Evolutionary conservation across 2,888 invertebrate genomes (phyloP).

Genomic region (Diarsia dahlii): DNA sequence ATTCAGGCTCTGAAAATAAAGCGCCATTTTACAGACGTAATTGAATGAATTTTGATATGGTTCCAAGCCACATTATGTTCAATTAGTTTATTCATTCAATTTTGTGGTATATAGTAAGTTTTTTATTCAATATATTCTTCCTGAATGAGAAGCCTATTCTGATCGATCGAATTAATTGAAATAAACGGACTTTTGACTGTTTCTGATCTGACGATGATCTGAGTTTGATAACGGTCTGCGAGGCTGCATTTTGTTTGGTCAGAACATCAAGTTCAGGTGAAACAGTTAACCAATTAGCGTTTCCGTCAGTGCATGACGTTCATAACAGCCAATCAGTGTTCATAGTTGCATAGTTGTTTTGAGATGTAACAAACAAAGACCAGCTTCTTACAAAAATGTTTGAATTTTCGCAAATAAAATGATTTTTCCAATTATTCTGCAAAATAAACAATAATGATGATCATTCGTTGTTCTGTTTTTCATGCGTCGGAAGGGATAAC

Average conservation of each 20-base stretch:
- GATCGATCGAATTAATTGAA: not conserved
- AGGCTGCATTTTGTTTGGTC: not conserved
- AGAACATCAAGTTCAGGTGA: not conserved
- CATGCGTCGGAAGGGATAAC: not conserved
- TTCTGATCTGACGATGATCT: not conserved
- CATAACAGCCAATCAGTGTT: not conserved
- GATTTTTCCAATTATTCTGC: not conserved
- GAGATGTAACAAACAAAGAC: not conserved
- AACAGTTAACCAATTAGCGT: not conserved
- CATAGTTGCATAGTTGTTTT: not conserved
- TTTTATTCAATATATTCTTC: not conserved
- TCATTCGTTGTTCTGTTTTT: not conserved
- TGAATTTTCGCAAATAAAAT: not conserved
- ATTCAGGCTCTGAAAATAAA: conserved; percentile 15
- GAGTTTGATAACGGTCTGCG: too few relatives aligned
- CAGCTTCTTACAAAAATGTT: not conserved
- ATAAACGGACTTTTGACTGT: not conserved
- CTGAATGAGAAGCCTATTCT: too few relatives aligned
- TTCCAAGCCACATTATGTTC: not conserved
- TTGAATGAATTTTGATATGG: conserved; percentile 6
- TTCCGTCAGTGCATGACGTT: not conserved
- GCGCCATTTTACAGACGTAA: not conserved
- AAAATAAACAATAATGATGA: not conserved
- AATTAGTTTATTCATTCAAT: not conserved
- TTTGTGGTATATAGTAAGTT: not conserved